Conservation (phyloP, 2,113 vertebrate genomes). For the Esox niger region DNA sequence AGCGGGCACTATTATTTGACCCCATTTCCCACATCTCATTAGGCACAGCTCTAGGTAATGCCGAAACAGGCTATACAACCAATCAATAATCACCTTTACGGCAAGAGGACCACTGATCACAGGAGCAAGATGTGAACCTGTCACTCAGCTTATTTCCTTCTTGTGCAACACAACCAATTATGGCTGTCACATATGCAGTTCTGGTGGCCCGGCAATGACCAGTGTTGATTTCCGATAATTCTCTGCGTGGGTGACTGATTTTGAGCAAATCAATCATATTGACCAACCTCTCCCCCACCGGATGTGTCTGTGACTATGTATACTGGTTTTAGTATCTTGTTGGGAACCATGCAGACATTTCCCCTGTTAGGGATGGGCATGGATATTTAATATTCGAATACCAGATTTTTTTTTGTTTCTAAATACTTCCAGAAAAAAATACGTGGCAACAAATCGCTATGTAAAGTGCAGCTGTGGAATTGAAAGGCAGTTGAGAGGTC, state of each 20-base stretch:
- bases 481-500: too few relatives aligned
- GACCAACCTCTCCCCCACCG: conserved; percentile 14
- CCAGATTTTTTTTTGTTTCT: too few relatives aligned
- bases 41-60: conserved; percentile 39
- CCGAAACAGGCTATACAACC: conserved; percentile 8
- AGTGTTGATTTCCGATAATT: conserved; percentile 25
- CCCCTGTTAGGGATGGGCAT: too few relatives aligned
- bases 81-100: conserved; percentile 31
- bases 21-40: conserved; percentile 45
- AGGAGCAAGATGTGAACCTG: conserved; percentile 42
- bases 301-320: not conserved
- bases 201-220: conserved; percentile 52
- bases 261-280: conserved; percentile 23
- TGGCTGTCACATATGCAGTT: conserved; percentile 15
- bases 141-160: conserved; percentile 26
- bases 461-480: too few relatives aligned
- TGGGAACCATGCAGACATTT: too few relatives aligned
- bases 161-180: conserved; percentile 3
- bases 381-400: too few relatives aligned
- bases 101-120: conserved; percentile 16
- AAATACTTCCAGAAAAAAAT: too few relatives aligned
- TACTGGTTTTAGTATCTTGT: too few relatives aligned
- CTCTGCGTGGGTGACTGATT: conserved; percentile 23
- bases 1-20: conserved; percentile 39
- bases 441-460: too few relatives aligned